phyloP scores from a whole-genome alignment of 2,888 invertebrate species.

The Xestia c-nigrum region DNA sequence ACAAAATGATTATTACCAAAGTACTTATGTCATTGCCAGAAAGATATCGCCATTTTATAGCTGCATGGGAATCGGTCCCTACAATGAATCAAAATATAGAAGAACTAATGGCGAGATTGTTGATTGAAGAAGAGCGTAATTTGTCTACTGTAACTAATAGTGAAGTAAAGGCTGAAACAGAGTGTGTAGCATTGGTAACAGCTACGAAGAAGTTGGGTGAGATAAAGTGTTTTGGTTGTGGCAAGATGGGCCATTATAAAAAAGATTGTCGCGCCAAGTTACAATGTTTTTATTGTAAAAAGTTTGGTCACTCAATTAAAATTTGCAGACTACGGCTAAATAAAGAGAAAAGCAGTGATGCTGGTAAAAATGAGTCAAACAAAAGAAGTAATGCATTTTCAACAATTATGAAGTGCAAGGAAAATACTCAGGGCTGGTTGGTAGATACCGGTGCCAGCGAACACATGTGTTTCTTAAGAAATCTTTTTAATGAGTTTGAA shows the following conservation, averaged over 20 bases:
- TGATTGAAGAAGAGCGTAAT: slow-evolving; percentile 7
- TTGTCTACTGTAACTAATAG: too few species aligned
- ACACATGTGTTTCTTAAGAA: too few species aligned
- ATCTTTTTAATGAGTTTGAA: too few species aligned
- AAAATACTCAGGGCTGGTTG: too few species aligned
- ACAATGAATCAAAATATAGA: slow-evolving; percentile 4
- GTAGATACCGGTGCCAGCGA: too few species aligned
- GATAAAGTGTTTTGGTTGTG: slow-evolving; percentile 12
- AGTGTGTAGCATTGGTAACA: slow-evolving; percentile 3
- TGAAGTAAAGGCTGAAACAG: neutral
- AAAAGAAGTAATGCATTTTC: too few species aligned
- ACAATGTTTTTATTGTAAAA: slow-evolving; percentile 15
- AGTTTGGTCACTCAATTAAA: too few species aligned
- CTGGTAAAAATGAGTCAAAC: too few species aligned
- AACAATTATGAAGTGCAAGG: too few species aligned
- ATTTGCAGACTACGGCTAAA: too few species aligned
- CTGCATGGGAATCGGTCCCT: slow-evolving; percentile 6
- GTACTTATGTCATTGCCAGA: neutral
- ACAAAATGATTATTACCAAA: neutral
- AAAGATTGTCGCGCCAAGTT: neutral
- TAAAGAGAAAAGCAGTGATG: too few species aligned
- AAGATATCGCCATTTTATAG: neutral
- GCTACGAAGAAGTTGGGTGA: neutral
- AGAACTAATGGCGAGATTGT: slow-evolving; percentile 6
- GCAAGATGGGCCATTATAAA: slow-evolving; percentile 6